Conservation (phyloP, 2,888 invertebrate species). For the Conomelus anceps region DNA sequence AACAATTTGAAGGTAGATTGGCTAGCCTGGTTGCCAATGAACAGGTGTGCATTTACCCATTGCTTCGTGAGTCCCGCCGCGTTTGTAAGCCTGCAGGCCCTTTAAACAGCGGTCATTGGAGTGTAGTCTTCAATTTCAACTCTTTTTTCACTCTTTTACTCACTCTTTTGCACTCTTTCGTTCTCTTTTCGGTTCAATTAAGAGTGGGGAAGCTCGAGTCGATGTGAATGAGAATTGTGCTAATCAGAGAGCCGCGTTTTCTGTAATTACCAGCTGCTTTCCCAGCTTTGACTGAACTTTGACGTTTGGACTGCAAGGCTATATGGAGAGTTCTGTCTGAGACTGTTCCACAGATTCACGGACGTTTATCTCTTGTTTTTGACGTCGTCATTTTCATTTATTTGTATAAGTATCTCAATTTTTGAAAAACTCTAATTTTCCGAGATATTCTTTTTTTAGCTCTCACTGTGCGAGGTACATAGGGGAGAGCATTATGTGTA, state of each 20-base stretch:
- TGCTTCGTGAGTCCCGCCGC: no score
- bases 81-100: not conserved
- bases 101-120: not conserved
- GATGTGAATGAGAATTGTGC: not conserved
- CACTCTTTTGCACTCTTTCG: not conserved
- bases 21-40: not conserved
- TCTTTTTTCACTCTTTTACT: not conserved
- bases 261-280: not conserved
- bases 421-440: no score
- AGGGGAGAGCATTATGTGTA: no score
- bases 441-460: no score
- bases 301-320: not conserved
- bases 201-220: not conserved
- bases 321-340: no score
- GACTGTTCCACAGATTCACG: not conserved
- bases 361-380: not conserved
- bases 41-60: not conserved
- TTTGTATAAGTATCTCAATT: no score
- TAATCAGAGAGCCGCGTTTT: not conserved
- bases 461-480: no score
- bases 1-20: not conserved
- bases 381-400: no score
- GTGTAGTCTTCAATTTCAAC: not conserved
- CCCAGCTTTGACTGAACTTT: not conserved
- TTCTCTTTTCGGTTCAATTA: not conserved